Conservation (phyloP, 2,888 invertebrate species). For the Erpobdella octoculata region DNA sequence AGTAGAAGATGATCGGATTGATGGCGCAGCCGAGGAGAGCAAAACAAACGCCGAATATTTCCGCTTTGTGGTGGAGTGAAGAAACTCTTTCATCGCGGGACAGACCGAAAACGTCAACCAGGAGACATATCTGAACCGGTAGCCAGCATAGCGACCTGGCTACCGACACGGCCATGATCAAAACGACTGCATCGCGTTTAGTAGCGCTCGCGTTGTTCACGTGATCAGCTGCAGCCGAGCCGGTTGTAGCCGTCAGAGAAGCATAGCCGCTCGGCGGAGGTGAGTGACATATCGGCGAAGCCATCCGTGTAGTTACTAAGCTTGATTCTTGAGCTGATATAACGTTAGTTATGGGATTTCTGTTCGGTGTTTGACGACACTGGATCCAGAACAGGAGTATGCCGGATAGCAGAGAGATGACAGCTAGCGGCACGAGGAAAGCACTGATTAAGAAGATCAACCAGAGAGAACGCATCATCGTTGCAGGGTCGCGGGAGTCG, state of each 20-base stretch:
- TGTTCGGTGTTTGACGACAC: constrained; percentile 5
- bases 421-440: constrained; percentile 36
- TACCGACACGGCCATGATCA: constrained; percentile 37
- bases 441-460: constrained; percentile 37
- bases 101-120: constrained; percentile 35
- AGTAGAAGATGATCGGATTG: constrained; percentile 34
- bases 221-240: background rate
- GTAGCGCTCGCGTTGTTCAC: background rate
- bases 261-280: background rate
- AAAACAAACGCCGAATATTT: constrained; percentile 34
- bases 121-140: constrained; percentile 37
- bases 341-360: constrained; percentile 16
- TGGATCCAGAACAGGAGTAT: constrained; percentile 31
- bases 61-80: constrained; percentile 31
- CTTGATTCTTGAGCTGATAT: constrained; percentile 5
- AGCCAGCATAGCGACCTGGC: constrained; percentile 37
- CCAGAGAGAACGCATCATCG: constrained; percentile 34
- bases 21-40: constrained; percentile 33
- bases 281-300: background rate
- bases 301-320: background rate
- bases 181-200: constrained; percentile 34
- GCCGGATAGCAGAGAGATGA: constrained; percentile 35
- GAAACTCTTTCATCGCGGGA: constrained; percentile 18
- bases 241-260: background rate
- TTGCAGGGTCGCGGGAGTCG: background rate